These are phyloP conservation scores for Microtus ochrogaster DNA, from an alignment of 2,113 vertebrate species.

Conservation along the genomic window DNA sequence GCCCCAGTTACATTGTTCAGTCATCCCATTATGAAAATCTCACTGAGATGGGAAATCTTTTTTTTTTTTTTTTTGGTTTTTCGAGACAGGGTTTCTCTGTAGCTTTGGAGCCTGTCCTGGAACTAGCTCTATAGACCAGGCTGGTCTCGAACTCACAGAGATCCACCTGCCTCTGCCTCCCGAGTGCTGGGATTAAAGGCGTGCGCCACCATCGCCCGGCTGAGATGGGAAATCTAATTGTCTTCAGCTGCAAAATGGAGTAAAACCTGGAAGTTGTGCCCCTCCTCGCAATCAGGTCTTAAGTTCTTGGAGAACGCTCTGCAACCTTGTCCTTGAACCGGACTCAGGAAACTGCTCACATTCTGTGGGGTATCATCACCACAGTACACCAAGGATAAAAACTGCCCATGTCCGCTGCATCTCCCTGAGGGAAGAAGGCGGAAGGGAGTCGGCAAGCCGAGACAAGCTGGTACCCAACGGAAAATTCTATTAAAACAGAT, in stretches of 20 bases:
- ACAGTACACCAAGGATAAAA: not conserved
- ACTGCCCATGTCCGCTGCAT: not conserved
- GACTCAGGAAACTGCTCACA: not conserved
- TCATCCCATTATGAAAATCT: not conserved
- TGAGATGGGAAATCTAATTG: not conserved
- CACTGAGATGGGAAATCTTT: not conserved
- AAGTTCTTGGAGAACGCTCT: not conserved
- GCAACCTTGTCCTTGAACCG: slow-evolving; percentile 35
- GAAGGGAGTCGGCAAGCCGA: not conserved
- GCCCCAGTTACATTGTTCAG: not conserved
- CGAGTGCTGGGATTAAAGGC: too few relatives aligned
- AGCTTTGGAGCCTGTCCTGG: too few relatives aligned
- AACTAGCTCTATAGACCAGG: too few relatives aligned
- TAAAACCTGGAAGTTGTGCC: not conserved
- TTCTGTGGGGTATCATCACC: not conserved
- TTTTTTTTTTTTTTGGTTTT: too few relatives aligned
- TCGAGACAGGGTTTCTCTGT: too few relatives aligned
- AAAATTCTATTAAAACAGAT: not conserved
- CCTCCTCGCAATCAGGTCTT: not conserved
- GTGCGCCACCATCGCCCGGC: too few relatives aligned
- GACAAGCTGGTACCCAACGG: not conserved
- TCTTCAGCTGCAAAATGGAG: not conserved
- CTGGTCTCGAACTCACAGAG: too few relatives aligned
- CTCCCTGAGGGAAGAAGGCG: not conserved
- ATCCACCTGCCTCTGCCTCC: too few relatives aligned